These are phyloP conservation scores for Drosophila malerkotliana DNA, from an alignment of 1,140 invertebrate genomes.

Conservation along the genomic window DNA sequence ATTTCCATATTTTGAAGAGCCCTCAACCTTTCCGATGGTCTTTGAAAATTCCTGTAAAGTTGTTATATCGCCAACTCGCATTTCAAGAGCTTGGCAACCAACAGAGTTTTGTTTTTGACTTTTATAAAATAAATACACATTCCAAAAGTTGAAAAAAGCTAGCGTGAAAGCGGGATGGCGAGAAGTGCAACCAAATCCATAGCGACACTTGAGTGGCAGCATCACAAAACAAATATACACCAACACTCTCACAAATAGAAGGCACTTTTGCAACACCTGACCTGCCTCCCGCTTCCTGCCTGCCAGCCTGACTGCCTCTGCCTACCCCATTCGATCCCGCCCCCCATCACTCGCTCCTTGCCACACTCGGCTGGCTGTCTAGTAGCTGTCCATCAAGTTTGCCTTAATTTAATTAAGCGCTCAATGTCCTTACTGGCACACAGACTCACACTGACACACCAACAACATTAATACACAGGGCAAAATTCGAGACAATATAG, in stretches of 20 bases:
- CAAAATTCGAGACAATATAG: not conserved
- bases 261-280: constrained; percentile 73
- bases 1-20: not conserved
- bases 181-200: constrained; percentile 55
- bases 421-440: constrained; percentile 71
- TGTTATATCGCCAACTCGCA: not conserved
- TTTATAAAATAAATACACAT: constrained; percentile 46
- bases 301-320: not conserved
- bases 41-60: constrained; percentile 24
- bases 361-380: constrained; percentile 57
- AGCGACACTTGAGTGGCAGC: constrained; percentile 67
- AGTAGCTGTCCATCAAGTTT: constrained; percentile 79
- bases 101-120: constrained; percentile 38
- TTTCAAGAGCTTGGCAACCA: constrained; percentile 47
- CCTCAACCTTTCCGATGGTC: not conserved
- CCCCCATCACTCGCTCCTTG: not conserved
- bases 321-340: not conserved
- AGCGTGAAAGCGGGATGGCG: not conserved
- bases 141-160: not conserved
- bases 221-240: constrained; percentile 44
- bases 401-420: constrained; percentile 81
- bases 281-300: constrained; percentile 13
- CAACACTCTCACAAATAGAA: constrained; percentile 13
- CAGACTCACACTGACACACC: constrained; percentile 31
- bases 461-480: constrained; percentile 7